Conservation (phyloP, 1,140 invertebrate species). For the Sitophilus oryzae region DNA sequence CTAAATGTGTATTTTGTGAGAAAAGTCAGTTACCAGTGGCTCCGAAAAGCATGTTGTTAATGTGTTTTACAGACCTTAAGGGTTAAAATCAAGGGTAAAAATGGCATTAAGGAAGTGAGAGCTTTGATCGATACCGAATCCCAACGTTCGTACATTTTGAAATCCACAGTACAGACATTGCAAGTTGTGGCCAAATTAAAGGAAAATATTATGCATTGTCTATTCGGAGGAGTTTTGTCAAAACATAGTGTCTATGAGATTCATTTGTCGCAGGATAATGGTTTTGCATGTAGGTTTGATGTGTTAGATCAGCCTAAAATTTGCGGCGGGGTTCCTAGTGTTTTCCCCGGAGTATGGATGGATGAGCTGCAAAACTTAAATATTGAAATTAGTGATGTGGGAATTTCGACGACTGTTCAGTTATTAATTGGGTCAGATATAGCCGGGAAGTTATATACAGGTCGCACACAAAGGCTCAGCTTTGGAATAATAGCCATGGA, state of each 20-base stretch:
- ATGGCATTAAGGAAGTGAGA: conserved; percentile 1
- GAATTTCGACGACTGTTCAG: conserved; percentile 19
- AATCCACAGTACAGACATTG: conserved; percentile 1
- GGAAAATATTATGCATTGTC: conserved; percentile 7
- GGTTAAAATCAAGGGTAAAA: background rate
- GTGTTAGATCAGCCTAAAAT: conserved; percentile 13
- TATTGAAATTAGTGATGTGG: conserved; percentile 12
- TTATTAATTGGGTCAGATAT: conserved; percentile 37
- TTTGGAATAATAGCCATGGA: conserved; percentile 31
- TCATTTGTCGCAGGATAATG: background rate
- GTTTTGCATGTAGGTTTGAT: conserved; percentile 11
- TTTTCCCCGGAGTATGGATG: conserved; percentile 11
- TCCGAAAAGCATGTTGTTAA: too few species aligned
- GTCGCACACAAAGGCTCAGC: conserved; percentile 7
- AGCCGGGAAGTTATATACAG: conserved; percentile 35
- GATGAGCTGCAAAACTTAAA: conserved; percentile 5
- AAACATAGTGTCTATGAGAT: conserved; percentile 7
- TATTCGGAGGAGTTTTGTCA: background rate
- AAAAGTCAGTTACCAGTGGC: too few species aligned
- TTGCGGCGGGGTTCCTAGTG: conserved; percentile 3
- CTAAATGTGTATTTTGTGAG: too few species aligned
- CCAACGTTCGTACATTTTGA: conserved; percentile 11
- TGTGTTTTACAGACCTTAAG: too few species aligned
- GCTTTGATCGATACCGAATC: conserved; percentile 14
- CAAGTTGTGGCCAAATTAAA: background rate